Base-by-base conservation (phyloP, 92 coral and sea anemone genomes). In the Phenganax subtilis region DNA sequence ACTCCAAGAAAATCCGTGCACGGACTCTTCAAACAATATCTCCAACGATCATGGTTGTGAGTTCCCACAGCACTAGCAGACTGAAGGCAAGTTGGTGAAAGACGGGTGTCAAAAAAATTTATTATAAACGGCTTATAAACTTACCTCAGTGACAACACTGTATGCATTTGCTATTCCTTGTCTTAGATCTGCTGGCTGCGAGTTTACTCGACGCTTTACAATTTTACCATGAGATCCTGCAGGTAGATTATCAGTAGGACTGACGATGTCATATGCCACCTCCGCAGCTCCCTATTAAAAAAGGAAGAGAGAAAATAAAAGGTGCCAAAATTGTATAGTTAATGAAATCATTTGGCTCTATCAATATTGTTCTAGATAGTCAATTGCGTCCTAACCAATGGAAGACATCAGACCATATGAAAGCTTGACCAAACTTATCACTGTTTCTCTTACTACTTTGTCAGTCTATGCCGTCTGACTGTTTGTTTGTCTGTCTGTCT, bases 101-200 rank as follows among this genome's bases (percentile, higher is more conserved):
- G 2, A n/a, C 25, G 25, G 7, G 31, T 30, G 0, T 56, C 0
- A 0, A 25, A 15, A 61, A 20, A 20, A 20, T 20, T 20, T 20
- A 20, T 20, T 6, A 44, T 7, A 37, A 14, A 73, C 9, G 12
- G 17, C 52, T 27, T 9, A 37, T 7, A 16, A 5, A 53, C 81
- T 87, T 73, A 96, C 97, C 97, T 96, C 91, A 57, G 93, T 86
- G 76, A 96, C 93, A 74, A 96, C 99, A 80, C 89, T 89, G 82
- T 96, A 96, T n/a, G 99, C 99, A 75, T 92, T 96, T 2, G 97
- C 86, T n/a, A 96, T 90, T 31, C 99, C 99, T 80, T 96, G 97
- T 70, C 99, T 84, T 17, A 96, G 84, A 84, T 96, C 99, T 63
- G 91, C 97, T 55, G 99, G 99, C 75, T 96, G 97, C 9, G 87